These are phyloP conservation scores for Apostichopus californicus DNA, from an alignment of 35 echinoderm and acorn worm species.

Conservation along the genomic window DNA sequence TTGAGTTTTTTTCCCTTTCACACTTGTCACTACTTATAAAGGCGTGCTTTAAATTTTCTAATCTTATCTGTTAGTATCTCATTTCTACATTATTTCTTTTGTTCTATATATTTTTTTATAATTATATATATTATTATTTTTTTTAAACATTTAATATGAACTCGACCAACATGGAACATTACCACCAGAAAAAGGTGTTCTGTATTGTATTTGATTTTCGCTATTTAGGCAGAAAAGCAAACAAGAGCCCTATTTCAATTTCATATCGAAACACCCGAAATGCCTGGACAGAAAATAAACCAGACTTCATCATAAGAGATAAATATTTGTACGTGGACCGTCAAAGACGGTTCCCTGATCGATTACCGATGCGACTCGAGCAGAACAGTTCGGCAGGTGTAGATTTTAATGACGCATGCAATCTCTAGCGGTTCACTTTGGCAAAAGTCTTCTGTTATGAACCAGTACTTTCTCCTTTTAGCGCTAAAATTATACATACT, in stretches of 20 bases:
- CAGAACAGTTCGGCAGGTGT: slow-evolving; percentile 30
- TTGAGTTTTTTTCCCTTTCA: no score
- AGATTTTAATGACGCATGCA: slow-evolving; percentile 32
- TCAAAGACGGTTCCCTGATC: slow-evolving; percentile 18
- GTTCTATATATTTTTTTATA: no score
- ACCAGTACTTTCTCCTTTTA: no score
- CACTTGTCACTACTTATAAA: no score
- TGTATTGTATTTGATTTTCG: background rate
- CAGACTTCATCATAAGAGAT: slow-evolving; percentile 11
- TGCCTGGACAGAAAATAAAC: slow-evolving; percentile 46
- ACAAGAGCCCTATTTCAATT: slow-evolving; percentile 1
- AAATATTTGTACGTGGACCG: slow-evolving; percentile 36
- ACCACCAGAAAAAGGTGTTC: no score
- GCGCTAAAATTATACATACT: no score
- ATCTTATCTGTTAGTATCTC: no score
- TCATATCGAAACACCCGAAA: slow-evolving; percentile 10
- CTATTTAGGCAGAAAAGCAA: slow-evolving; percentile 22
- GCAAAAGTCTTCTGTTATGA: background rate
- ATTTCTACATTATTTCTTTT: no score
- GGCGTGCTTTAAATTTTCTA: no score
- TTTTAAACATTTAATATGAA: no score
- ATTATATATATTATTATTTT: no score
- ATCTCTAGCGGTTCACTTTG: slow-evolving; percentile 11
- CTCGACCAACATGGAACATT: no score
- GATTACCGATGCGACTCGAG: slow-evolving; percentile 29